phyloP scores from a whole-genome alignment of 2,113 vertebrate genomes.

The Nerophis lumbriciformis region DNA sequence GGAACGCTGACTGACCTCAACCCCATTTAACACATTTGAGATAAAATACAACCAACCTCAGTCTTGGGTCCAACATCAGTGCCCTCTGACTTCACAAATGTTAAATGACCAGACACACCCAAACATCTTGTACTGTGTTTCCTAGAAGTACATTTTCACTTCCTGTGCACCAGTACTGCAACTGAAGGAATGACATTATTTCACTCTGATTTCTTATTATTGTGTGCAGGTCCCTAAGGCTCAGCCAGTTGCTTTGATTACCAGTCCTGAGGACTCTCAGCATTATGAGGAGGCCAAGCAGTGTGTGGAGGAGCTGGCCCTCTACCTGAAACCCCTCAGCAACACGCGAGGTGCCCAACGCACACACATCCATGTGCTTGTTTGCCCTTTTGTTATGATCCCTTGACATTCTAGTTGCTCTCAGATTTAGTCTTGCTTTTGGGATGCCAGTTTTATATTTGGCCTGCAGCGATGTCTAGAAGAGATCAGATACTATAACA shows the following conservation, averaged over 20 bases:
- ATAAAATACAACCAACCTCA: too few relatives aligned
- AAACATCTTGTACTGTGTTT: too few relatives aligned
- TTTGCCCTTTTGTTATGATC: neutral
- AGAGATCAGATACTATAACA: too few relatives aligned
- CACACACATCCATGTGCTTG: neutral
- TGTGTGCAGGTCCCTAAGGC: slow-evolving; percentile 85
- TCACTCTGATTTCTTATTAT: neutral
- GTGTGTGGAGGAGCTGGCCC: slow-evolving; percentile 95
- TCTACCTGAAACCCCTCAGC: slow-evolving; percentile 98
- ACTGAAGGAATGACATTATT: neutral
- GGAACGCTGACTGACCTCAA: too few relatives aligned
- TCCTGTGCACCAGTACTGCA: too few relatives aligned
- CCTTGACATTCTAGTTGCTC: neutral
- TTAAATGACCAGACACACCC: too few relatives aligned
- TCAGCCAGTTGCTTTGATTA: slow-evolving; percentile 89
- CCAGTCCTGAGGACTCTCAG: slow-evolving; percentile 90
- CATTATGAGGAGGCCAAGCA: slow-evolving; percentile 97
- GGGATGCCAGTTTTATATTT: neutral
- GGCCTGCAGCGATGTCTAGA: neutral
- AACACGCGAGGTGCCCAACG: slow-evolving; percentile 81
- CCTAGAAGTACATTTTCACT: too few relatives aligned
- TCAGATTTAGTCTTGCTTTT: neutral
- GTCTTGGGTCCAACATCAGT: too few relatives aligned
- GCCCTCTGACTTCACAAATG: too few relatives aligned
- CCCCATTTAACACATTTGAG: too few relatives aligned